Base-by-base conservation (phyloP, 2,797 vertebrate species). In the Limnodromus scolopaceus region DNA sequence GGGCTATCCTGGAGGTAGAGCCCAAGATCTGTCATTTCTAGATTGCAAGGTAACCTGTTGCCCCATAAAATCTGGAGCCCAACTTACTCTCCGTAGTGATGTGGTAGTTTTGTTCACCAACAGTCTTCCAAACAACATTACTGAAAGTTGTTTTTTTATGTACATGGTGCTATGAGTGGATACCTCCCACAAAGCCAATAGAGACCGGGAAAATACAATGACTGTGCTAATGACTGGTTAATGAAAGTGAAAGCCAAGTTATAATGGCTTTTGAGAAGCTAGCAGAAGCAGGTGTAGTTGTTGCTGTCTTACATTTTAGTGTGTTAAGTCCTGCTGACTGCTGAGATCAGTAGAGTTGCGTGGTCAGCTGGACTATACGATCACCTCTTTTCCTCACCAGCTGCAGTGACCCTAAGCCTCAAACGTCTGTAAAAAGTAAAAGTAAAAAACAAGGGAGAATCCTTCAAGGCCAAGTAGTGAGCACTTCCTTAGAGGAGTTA, bases 101-200 rank as follows among this genome's bases (percentile, higher is more conserved):
- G 34, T 7, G 10, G n/a, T 49, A 41, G 46, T 45, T 84, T 18
- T 77, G 24, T 32, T 87, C 12, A 3, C 39, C 49, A 54, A 18
- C 9, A 64, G 48, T 30, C 38, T 83, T 90, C 60, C 41, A 64
- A 86, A 79, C 17, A 39, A 28, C 0, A 1, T 57, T 57, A 24
- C 20, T 68, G n/a, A 6, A 72, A 68, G 27, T 17, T 43, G 20
- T 22, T 41, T 84, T 92, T 84, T 87, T 55, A 39, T 64, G 43
- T 45, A 39, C 13, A 13, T 17, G 28, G 0, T 45, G 19, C 39
- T 80, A 27, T 91, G 66, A 57, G 38, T 5, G 2, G 46, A 82
- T 84, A 75, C 65, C 74, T 90, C 86, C 83, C 85, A 87, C 70
- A 95, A 92, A 94, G 85, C 87, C 74, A 76, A 57, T 5, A 90